Conservation (phyloP, 2,797 vertebrate species). For the Phoeniculus purpureus region DNA sequence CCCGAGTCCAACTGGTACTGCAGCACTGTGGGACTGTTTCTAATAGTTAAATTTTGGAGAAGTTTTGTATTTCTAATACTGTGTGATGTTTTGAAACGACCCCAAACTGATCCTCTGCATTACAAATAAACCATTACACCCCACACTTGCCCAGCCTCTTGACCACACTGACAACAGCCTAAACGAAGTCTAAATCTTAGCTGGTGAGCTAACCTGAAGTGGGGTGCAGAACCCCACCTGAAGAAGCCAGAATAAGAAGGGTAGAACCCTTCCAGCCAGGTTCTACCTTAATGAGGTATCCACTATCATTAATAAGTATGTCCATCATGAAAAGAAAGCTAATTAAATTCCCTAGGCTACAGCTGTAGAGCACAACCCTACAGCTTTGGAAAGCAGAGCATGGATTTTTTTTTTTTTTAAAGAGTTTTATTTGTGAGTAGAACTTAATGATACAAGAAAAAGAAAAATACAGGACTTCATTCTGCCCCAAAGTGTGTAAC, state of each 20-base stretch:
- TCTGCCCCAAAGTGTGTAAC: slow-evolving; percentile 74
- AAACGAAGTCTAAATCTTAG: not conserved
- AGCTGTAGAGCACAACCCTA: not conserved
- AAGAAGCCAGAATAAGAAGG: no score
- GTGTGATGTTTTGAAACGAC: not conserved
- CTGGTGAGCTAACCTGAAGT: not conserved
- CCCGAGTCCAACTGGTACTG: fast-evolving
- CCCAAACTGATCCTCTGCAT: not conserved
- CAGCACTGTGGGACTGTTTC: not conserved
- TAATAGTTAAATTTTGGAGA: not conserved
- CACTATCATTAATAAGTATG: not conserved
- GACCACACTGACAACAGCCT: not conserved
- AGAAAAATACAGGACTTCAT: slow-evolving; percentile 66
- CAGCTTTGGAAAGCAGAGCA: not conserved
- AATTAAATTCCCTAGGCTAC: not conserved
- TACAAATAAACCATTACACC: not conserved
- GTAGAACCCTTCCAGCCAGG: no score
- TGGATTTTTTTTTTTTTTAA: slow-evolving; percentile 56
- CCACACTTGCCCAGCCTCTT: fast-evolving
- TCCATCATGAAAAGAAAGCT: not conserved
- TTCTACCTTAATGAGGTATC: not conserved
- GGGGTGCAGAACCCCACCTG: not conserved
- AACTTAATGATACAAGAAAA: slow-evolving; percentile 82
- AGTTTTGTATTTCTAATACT: not conserved
- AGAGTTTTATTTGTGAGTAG: slow-evolving; percentile 90